Evolutionary conservation across 2,888 invertebrate genomes (phyloP).

Genomic region (Nebria salina): DNA sequence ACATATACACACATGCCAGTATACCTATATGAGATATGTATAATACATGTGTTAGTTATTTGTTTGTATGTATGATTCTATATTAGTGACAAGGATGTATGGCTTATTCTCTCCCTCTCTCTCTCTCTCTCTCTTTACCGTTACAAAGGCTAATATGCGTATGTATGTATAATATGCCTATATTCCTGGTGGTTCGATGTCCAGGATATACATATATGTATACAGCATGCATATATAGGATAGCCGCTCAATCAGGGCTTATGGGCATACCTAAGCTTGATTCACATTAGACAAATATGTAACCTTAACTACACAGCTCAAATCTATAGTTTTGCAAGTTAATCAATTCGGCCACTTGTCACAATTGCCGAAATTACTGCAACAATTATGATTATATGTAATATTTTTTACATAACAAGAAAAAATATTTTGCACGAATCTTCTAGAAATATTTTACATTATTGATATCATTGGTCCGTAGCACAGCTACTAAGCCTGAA

Average conservation of each 20-base stretch:
- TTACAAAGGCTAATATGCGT: conserved; percentile 4
- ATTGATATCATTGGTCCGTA: no score
- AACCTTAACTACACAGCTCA: background rate
- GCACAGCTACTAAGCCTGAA: no score
- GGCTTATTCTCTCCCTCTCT: background rate
- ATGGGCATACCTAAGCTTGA: background rate
- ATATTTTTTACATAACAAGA: no score
- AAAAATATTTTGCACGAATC: no score
- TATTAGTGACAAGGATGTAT: conserved; percentile 1
- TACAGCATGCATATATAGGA: background rate
- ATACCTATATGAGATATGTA: background rate
- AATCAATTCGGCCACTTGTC: no score
- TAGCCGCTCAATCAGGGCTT: background rate
- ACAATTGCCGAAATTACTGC: no score
- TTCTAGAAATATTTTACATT: no score
- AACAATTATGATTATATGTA: no score
- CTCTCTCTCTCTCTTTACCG: background rate
- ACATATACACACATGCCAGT: background rate
- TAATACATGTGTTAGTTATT: background rate
- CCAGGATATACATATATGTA: background rate
- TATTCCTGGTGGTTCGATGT: background rate
- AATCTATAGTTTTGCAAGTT: background rate
- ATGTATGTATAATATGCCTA: background rate
- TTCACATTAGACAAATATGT: background rate
- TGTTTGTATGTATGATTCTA: background rate